These are phyloP conservation scores for Mactra quadrangularis DNA, from an alignment of 1,140 invertebrate species.

Conservation along the genomic window DNA sequence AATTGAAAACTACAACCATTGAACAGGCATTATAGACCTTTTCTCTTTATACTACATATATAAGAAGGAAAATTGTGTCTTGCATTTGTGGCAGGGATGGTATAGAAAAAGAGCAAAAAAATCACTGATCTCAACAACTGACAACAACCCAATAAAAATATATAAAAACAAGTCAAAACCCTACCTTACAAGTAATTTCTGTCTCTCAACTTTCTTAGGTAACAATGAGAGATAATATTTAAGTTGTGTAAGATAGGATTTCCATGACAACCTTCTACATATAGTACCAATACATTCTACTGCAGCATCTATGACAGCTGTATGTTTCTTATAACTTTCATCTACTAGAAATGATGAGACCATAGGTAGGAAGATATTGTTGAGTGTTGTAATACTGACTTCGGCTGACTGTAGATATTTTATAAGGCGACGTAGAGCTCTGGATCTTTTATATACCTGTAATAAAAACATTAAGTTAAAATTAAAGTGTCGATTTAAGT, in stretches of 20 bases:
- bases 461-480: not conserved
- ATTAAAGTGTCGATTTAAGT: no score
- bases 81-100: no score
- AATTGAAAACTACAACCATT: no score
- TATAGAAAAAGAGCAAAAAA: no score
- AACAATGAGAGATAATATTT: constrained; percentile 92
- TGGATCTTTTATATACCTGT: constrained; percentile 91
- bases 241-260: constrained; percentile 92
- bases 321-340: constrained; percentile 90
- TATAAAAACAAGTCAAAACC: not conserved
- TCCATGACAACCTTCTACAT: constrained; percentile 92
- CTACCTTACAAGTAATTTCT: constrained; percentile 87
- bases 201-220: constrained; percentile 88
- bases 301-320: constrained; percentile 93
- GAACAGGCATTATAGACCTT: no score
- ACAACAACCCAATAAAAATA: no score
- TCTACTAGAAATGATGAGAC: constrained; percentile 91
- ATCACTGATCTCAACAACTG: no score
- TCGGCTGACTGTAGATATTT: constrained; percentile 83
- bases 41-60: no score
- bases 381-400: constrained; percentile 89
- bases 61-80: no score
- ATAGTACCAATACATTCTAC: constrained; percentile 88
- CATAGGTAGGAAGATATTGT: constrained; percentile 93
- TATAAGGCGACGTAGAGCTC: constrained; percentile 88